Evolutionary conservation across 1,140 invertebrate species (phyloP), one percentile per base, ranked within the genome.

Genomic region (Magallana angulata): DNA sequence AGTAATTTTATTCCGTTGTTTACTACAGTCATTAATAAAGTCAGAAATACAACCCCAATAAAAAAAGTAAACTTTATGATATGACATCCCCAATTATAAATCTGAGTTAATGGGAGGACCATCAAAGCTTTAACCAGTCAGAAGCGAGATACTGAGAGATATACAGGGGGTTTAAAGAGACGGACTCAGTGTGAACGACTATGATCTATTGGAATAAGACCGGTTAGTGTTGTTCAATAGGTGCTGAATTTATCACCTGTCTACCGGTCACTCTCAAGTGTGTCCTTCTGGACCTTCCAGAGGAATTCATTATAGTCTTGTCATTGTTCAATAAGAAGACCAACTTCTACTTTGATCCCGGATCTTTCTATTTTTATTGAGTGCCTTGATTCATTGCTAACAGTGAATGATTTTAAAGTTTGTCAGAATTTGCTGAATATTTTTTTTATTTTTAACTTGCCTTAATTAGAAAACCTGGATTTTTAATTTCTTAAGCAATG

Each of bases 91-190:
- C 24, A 24, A 71, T 71, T 71, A 71, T 71, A 71, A 71, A 71
- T 71, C 18, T 36, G 11, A 9, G 36, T 30, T 30, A 12, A 5
- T 68, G n/a, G 18, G n/a, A 68, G 64, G n/a, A 71, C 68, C 68
- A 30, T 71, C 68, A 24, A 24, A 30, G 18, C 18, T 71, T 71
- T 71, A 71, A 71, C n/a, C 68, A 71, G 7, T 71, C 68, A 71
- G 68, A 9, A 71, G 24, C 8, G 68, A 36, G n/a, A 71, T 71
- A 24, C 30, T 30, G 24, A 0, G 68, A 36, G n/a, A 71, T 71
- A 71, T 71, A 71, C 36, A 71, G 6, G 6, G 7, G 24, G 68
- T 71, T 71, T 71, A 71, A 71, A 71, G 68, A 30, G 68, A 71
- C 68, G 30, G 68, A 12, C 11, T 8, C 24, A 24, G 68, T 71